Base-by-base conservation (phyloP, 2,797 vertebrate species). In the Spheniscus humboldti region DNA sequence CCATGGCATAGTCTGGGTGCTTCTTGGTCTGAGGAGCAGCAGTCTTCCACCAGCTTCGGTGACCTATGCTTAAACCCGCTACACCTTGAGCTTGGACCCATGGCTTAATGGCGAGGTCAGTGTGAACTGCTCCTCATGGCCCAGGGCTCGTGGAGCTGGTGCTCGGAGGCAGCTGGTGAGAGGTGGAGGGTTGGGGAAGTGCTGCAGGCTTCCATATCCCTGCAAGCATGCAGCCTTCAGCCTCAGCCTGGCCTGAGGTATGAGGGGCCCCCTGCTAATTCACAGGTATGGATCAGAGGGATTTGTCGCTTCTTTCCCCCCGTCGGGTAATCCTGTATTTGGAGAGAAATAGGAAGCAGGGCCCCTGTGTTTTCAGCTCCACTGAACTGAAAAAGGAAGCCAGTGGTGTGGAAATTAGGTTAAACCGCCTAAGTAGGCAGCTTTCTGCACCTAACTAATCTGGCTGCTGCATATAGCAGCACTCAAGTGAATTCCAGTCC, bases 391-490 rank as follows among this genome's bases (percentile, higher is more conserved):
- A 74, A 84, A 96, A 91, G 92, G 83, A 94, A 94, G 69, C 28
- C 89, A 92, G 75, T 80, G 91, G 94, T 94, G 95, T 77, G 91
- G 89, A 94, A 91, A 97, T 95, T 91, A 97, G 94, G 88, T 91
- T 94, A 96, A 97, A 95, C 95, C 45, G 79, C 82, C 78, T 93
- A 95, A 96, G 88, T 83, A 95, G 92, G 87, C 96, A 94, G 90
- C 93, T 97, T 94, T 94, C 87, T 84, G 89, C 68, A 95, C 47
- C 2, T 81, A 92, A 89, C 92, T 96, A 95, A 96, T 91, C 88
- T 89, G 64, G 84, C 88, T 87, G 83, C 93, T 92, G 88, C 41
- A 23, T 67, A 64, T 52, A 94, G 90, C 72, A 78, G 45, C 0
- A 30, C 92, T 90, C 72, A 81, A 90, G 72, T 78, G 94, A 96